Evolutionary conservation across 2,888 invertebrate species (phyloP), one percentile per base, ranked within the genome.

Genomic region (Pelosia muscerda): DNA sequence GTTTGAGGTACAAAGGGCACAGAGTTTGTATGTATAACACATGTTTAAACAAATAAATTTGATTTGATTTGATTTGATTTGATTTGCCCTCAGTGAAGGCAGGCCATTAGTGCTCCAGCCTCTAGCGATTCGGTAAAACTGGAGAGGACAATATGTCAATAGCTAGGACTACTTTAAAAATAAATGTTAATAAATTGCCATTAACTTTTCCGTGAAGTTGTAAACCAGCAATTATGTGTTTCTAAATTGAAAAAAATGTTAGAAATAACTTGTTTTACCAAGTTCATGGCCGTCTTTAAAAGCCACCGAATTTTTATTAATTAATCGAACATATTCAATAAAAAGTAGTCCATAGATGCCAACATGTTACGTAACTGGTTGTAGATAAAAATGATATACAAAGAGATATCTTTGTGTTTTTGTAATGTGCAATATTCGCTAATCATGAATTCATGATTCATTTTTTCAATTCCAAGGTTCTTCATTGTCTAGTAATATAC

Each of bases 221-320:
- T 31, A 31, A 31, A 31, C 31, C 31, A 8, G 15, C 38, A 38
- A 15, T 15, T 15, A 5, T 15, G 15, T 38, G 5, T 38, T 38
- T 38, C 10, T 15, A 38, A 38, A 38, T 38, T 38, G 38, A 49
- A 49, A 49, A n/a, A 9, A 49, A 49, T 49, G 49, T 19, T n/a
- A 49, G 49, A 19, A 49, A 49, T 49, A 49, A n/a, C 49, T 49
- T 9, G 49, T 49, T 49, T 49, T n/a, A 3, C 1, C 49, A 49
- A 49, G 49, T 49, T 49, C 49, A 49, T n/a, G 49, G 49, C n/a
- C 49, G 49, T 49, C n/a, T n/a, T 49, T 42, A 42, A 42, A 42
- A 49, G 49, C 19, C n/a, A 49, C 49, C 8, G 49, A 49, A 49
- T 49, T 49, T n/a, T 19, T n/a, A 4, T 49, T 49, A 49, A 49